These are phyloP conservation scores for silkworm (Bombyx mori) DNA, from an alignment of 1,140 invertebrate species.

Conservation along the genomic window DNA sequence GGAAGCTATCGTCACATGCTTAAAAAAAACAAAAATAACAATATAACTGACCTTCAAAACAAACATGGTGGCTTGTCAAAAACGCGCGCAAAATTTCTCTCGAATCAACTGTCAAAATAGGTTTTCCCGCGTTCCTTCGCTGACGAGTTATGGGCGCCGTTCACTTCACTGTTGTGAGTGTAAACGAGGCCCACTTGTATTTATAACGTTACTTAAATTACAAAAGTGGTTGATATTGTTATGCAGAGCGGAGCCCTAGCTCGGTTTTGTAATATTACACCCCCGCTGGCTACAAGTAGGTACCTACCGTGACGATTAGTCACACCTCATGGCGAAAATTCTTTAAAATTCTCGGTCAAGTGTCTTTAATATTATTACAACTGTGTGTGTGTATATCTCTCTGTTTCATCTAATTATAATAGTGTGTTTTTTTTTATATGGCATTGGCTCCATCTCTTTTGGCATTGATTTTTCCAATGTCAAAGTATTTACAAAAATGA, in stretches of 20 bases:
- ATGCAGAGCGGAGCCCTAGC: constrained; percentile 51
- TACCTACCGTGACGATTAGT: constrained; percentile 18
- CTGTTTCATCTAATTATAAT: too few relatives aligned
- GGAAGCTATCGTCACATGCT: too few relatives aligned
- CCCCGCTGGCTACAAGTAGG: constrained; percentile 19
- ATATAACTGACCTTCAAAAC: constrained; percentile 56
- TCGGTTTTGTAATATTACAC: constrained; percentile 51
- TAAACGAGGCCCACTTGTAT: constrained; percentile 37
- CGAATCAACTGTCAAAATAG: constrained; percentile 36
- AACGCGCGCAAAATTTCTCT: constrained; percentile 6
- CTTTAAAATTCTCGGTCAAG: background rate
- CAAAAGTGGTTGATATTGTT: constrained; percentile 53
- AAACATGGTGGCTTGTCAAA: constrained; percentile 44
- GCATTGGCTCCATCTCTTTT: too few relatives aligned
- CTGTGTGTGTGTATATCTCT: too few relatives aligned
- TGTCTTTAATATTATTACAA: too few relatives aligned
- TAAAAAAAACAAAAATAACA: constrained; percentile 9
- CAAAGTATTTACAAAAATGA: too few relatives aligned
- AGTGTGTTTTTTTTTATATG: too few relatives aligned
- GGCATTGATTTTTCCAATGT: too few relatives aligned
- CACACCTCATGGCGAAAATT: constrained; percentile 7
- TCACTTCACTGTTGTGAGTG: constrained; percentile 37
- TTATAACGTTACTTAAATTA: constrained; percentile 51
- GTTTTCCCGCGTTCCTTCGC: constrained; percentile 41
- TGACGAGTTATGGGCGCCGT: constrained; percentile 36